Evolutionary conservation across 1,140 invertebrate genomes (phyloP).

Genomic region (Neodiprion fabricii): DNA sequence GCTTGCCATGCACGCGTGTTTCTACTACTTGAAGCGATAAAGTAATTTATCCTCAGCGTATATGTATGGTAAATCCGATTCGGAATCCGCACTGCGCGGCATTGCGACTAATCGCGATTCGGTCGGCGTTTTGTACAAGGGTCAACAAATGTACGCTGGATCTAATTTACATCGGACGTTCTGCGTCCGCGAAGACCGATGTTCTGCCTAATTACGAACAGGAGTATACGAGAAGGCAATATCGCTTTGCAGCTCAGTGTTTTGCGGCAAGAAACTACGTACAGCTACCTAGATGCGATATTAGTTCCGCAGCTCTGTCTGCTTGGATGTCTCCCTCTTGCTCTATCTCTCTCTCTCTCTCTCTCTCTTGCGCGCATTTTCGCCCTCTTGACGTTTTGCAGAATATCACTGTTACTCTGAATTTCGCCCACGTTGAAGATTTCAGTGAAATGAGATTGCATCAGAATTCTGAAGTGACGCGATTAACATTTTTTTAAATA

Average conservation of each 20-base stretch:
- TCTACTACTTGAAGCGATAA: too few species aligned
- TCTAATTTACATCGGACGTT: background rate
- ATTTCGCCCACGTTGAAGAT: background rate
- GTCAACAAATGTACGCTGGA: background rate
- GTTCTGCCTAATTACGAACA: background rate
- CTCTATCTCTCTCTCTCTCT: background rate
- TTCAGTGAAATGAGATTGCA: background rate
- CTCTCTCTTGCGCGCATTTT: background rate
- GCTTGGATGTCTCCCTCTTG: background rate
- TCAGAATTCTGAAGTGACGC: background rate
- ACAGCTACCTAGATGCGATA: background rate
- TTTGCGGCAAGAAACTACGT: background rate
- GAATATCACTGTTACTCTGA: background rate
- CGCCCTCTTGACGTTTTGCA: too few species aligned
- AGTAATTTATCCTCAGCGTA: background rate
- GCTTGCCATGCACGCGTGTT: background rate
- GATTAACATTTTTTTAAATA: too few species aligned
- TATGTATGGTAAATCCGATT: background rate
- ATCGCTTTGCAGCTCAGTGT: conserved; percentile 1
- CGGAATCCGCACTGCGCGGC: background rate
- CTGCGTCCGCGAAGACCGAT: background rate
- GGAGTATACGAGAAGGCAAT: background rate
- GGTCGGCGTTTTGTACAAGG: background rate
- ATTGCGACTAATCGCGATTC: background rate
- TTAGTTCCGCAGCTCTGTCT: background rate